Evolutionary conservation across 2,797 vertebrate species (phyloP).

Genomic region (Siniperca undulata): DNA sequence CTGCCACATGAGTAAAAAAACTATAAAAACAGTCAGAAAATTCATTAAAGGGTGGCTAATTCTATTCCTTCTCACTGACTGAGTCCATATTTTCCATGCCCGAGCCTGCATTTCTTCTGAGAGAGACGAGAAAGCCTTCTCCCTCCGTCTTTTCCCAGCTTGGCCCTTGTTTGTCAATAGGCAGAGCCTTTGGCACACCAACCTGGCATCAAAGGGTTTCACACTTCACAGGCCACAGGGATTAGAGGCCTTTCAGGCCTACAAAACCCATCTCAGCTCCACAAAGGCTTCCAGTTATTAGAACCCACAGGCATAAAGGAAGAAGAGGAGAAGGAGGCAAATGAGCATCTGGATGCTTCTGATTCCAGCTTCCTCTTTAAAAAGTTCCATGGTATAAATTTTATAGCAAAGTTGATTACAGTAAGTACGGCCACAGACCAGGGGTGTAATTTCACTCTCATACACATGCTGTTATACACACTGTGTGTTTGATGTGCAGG

Average conservation of each 20-base stretch:
- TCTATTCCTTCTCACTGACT: constrained; percentile 82
- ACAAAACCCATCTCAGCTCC: constrained; percentile 85
- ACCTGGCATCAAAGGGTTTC: constrained; percentile 89
- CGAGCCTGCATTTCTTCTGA: constrained; percentile 74
- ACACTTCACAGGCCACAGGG: constrained; percentile 89
- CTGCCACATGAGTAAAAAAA: constrained; percentile 75
- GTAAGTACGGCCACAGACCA: constrained; percentile 72
- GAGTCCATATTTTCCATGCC: constrained; percentile 84
- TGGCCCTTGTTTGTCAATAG: constrained; percentile 88
- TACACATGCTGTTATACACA: constrained; percentile 55
- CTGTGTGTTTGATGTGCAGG: constrained; percentile 74
- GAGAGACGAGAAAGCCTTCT: constrained; percentile 69
- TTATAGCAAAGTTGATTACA: constrained; percentile 82
- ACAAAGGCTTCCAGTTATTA: constrained; percentile 88
- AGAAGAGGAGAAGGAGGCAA: constrained; percentile 78
- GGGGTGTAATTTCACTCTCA: constrained; percentile 66
- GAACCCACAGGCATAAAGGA: constrained; percentile 81
- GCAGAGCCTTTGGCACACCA: constrained; percentile 84
- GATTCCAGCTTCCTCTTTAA: constrained; percentile 78
- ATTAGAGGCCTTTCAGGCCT: constrained; percentile 87
- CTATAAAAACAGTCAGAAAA: constrained; percentile 81
- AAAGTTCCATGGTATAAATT: constrained; percentile 78
- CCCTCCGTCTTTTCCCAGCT: constrained; percentile 78
- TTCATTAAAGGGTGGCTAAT: constrained; percentile 86
- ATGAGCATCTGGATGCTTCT: constrained; percentile 82